A percentile compares a stretch with the other conserved stretches of the same genome.
Evolutionary conservation across 2,113 vertebrate genomes (phyloP).

Genomic region (Etheostoma spectabile): DNA sequence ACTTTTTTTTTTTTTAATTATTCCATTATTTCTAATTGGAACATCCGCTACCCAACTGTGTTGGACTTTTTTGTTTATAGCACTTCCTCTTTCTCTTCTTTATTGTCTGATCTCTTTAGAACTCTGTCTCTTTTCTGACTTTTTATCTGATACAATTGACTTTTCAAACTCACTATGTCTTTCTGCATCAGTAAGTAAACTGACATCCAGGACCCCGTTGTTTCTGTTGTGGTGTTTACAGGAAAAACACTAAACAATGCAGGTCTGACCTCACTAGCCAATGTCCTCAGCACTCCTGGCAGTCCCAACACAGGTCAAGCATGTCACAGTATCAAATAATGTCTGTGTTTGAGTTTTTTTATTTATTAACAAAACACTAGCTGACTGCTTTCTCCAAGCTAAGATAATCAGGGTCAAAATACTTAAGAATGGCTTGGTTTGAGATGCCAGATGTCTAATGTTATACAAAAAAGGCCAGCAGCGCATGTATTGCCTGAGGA

Average conservation of each 20-base stretch:
- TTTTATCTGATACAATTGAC: constrained; percentile 7
- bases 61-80: not conserved
- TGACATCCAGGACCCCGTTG: not conserved
- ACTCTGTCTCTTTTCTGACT: not conserved
- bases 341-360: not conserved
- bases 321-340: not conserved
- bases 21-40: no score
- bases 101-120: not conserved
- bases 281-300: not conserved
- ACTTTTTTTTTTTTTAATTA: no score
- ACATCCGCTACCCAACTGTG: not conserved
- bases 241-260: constrained; percentile 53
- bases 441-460: constrained; percentile 8
- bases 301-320: not conserved
- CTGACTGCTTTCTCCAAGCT: not conserved
- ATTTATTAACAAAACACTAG: not conserved
- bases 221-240: constrained; percentile 62
- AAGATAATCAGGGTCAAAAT: constrained; percentile 12
- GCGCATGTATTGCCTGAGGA: no score
- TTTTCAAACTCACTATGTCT: constrained; percentile 24
- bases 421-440: not conserved
- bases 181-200: not conserved
- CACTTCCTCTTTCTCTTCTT: constrained; percentile 10
- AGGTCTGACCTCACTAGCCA: constrained; percentile 21
- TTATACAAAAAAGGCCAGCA: no score